These are phyloP conservation scores for Holothuria leucospilota DNA, from an alignment of 53 echinoderm and acorn worm species.

Conservation along the genomic window DNA sequence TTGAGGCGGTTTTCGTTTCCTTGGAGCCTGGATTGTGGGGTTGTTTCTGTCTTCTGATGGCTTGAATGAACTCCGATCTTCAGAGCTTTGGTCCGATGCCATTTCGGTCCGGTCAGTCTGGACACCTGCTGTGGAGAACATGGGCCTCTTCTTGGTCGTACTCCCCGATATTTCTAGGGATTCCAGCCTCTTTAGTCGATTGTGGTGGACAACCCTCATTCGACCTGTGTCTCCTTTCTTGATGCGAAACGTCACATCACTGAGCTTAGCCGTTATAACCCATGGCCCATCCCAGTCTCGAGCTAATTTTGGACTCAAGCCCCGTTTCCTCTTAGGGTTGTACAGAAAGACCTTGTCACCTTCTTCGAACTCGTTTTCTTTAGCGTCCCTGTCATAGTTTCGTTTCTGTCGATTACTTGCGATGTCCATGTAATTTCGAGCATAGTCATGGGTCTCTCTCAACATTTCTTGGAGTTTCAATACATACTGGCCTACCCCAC, in stretches of 20 bases:
- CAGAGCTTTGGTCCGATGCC: no score
- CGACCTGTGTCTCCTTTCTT: not conserved
- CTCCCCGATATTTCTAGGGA: not conserved
- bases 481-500: not conserved
- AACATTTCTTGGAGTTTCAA: constrained; percentile 3
- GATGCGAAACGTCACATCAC: constrained; percentile 31
- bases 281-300: constrained; percentile 19
- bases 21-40: no score
- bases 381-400: constrained; percentile 3
- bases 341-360: constrained; percentile 13
- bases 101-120: not conserved
- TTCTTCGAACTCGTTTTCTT: not conserved
- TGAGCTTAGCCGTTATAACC: not conserved
- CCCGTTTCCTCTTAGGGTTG: constrained; percentile 30
- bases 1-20: not conserved
- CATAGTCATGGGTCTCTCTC: not conserved
- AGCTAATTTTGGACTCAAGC: constrained; percentile 1
- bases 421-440: not conserved
- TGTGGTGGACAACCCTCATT: constrained; percentile 3
- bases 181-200: not conserved
- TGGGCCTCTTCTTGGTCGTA: not conserved
- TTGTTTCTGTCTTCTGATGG: no score
- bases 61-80: no score
- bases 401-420: not conserved
- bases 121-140: not conserved